These are phyloP conservation scores for Triplophysa tibetana DNA, from an alignment of 2,113 vertebrate species.

Conservation along the genomic window DNA sequence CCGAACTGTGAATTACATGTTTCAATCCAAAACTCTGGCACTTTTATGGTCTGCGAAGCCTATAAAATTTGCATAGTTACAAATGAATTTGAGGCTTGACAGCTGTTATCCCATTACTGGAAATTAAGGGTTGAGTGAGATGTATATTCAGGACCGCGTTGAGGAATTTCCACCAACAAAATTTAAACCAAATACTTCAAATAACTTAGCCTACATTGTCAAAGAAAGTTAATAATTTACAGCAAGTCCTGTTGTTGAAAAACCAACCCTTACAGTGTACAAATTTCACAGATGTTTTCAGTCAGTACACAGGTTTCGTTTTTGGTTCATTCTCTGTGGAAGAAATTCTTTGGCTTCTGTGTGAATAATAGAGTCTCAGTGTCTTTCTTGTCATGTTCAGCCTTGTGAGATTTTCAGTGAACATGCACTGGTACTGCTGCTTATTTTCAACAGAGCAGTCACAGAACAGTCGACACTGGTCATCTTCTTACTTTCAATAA, in stretches of 20 bases:
- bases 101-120: slow-evolving; percentile 20
- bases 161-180: not conserved
- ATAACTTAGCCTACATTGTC: too few species aligned
- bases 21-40: slow-evolving; percentile 26
- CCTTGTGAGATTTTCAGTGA: not conserved
- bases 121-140: slow-evolving; percentile 19
- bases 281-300: too few species aligned
- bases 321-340: too few species aligned
- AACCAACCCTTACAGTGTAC: too few species aligned
- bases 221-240: too few species aligned
- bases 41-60: slow-evolving; percentile 15
- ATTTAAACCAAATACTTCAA: too few species aligned
- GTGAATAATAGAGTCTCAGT: not conserved
- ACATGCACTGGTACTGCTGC: too few species aligned
- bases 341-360: not conserved
- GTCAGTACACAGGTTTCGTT: not conserved
- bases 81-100: slow-evolving; percentile 38
- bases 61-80: slow-evolving; percentile 44
- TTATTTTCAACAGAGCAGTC: too few species aligned
- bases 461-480: not conserved
- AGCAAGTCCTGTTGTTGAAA: too few species aligned
- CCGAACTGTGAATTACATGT: slow-evolving; percentile 24
- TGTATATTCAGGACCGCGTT: not conserved
- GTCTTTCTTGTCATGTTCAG: not conserved
- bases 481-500: not conserved